phyloP scores from a whole-genome alignment of 2,113 vertebrate genomes.

The Lophochroa leadbeateri region DNA sequence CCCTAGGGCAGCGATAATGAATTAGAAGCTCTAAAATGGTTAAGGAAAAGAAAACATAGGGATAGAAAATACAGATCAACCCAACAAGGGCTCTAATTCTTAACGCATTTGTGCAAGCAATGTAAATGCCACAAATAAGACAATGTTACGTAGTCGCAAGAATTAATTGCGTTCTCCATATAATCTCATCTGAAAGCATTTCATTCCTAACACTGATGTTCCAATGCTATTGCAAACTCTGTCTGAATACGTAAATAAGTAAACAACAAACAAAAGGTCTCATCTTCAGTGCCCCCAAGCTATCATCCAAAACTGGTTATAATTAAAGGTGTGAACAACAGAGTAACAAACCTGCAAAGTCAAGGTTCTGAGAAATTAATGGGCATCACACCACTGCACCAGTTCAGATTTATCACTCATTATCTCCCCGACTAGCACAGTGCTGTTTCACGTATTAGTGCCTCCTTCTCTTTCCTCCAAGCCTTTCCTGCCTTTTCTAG shows the following conservation, averaged over 20 bases:
- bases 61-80: neutral
- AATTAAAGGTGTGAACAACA: conserved; percentile 78
- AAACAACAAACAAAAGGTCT: conserved; percentile 74
- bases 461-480: conserved; percentile 24
- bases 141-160: neutral
- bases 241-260: conserved; percentile 62
- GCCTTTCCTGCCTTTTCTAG: conserved; percentile 52
- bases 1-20: neutral
- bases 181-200: conserved; percentile 39
- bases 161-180: conserved; percentile 16
- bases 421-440: conserved; percentile 39
- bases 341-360: conserved; percentile 74
- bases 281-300: conserved; percentile 50
- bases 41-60: neutral
- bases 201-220: conserved; percentile 57
- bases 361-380: conserved; percentile 73
- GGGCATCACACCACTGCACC: conserved; percentile 58
- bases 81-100: neutral
- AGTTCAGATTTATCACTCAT: conserved; percentile 72
- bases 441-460: conserved; percentile 27
- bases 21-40: neutral
- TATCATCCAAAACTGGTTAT: conserved; percentile 68
- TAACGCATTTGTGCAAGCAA: conserved; percentile 31
- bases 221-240: conserved; percentile 36
- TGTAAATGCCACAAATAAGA: conserved; percentile 19